Evolutionary conservation across 2,888 invertebrate genomes (phyloP), one percentile per base, ranked within the genome.

Genomic region (Pocota personata): DNA sequence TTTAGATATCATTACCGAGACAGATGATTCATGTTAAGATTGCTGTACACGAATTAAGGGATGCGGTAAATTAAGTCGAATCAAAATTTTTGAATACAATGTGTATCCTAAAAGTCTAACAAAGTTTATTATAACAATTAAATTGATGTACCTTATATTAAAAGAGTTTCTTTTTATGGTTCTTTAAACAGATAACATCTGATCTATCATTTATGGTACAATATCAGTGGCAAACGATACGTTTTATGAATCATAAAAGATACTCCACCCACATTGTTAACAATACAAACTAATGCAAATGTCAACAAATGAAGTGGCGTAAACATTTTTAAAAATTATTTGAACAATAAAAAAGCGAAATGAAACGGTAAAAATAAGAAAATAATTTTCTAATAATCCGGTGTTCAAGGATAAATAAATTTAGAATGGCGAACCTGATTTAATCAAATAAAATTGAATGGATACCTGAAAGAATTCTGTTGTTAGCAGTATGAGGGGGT

Each of bases 1-100:
- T 73, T 62, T 62, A 40, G 73, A 62, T 50, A 14, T 62, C 37
- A 62, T 73, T 62, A 62, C 35, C 12, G 62, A 10, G 4, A 27
- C 60, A 32, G 62, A 40, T 14, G 40, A 14, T 14, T 5, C 40
- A 40, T 40, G 14, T 40, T 14, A 40, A 14, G 40, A 37, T 37
- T 3, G 37, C n/a, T 3, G 2, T 12, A 37, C 12, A 37, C 10
- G 8, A 35, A 4, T 12, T 12, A 12, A n/a, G n/a, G 10, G 12
- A 3, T n/a, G n/a, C 24, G 2, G 24, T 24, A n/a, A n/a, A n/a
- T n/a, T n/a, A n/a, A n/a, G n/a, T n/a, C n/a, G n/a, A n/a, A n/a
- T n/a, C n/a, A n/a, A n/a, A n/a, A n/a, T n/a, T n/a, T n/a, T n/a
- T n/a, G n/a, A n/a, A n/a, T n/a, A n/a, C n/a, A n/a, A n/a, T n/a